Evolutionary conservation across 2,797 vertebrate species (phyloP).

Genomic region (Pangasius krempfi): DNA sequence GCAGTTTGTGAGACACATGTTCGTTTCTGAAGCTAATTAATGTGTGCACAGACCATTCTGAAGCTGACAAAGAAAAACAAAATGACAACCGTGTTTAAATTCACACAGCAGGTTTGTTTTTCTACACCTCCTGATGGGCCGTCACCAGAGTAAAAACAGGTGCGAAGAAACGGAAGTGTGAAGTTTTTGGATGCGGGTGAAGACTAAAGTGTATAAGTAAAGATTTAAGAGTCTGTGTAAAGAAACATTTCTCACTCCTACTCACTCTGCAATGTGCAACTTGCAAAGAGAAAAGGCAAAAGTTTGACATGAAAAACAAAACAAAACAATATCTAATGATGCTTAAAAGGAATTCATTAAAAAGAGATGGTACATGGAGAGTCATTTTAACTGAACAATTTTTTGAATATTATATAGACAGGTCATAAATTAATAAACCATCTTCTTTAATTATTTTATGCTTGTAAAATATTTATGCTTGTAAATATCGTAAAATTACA

Average conservation of each 20-base stretch:
- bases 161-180: not conserved
- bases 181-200: not conserved
- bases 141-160: not conserved
- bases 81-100: conserved; percentile 46
- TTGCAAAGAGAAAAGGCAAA: not conserved
- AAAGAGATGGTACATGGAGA: not conserved
- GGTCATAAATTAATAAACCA: not conserved
- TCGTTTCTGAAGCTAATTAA: conserved; percentile 33
- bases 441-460: not conserved
- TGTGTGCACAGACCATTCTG: conserved; percentile 24
- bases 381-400: not conserved
- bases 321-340: not conserved
- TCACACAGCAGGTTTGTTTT: conserved; percentile 33
- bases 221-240: not conserved
- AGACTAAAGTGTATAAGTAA: not conserved
- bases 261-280: no score
- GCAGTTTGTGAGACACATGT: conserved; percentile 4
- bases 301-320: not conserved
- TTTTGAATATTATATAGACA: not conserved
- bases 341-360: not conserved
- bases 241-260: not conserved
- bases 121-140: conserved; percentile 26
- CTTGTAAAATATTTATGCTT: not conserved
- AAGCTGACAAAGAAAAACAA: not conserved
- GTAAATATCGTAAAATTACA: not conserved